Conservation (phyloP, 1,140 invertebrate genomes). For the Sipha flava region DNA sequence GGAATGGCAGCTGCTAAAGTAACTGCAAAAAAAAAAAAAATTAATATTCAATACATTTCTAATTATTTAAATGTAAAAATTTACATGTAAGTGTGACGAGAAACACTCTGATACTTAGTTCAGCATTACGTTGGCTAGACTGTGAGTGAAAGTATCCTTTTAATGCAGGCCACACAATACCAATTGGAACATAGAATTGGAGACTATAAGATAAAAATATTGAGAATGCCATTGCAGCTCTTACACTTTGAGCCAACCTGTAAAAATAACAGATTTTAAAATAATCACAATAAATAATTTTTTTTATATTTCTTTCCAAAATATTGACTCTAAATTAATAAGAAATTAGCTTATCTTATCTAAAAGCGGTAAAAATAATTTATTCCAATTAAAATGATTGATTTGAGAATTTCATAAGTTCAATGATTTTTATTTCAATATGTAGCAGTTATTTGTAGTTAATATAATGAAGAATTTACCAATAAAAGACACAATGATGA, state of each 20-base stretch:
- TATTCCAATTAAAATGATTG: too few relatives aligned
- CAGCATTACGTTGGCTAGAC: conserved; percentile 49
- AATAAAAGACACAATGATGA: too few relatives aligned
- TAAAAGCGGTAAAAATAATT: too few relatives aligned
- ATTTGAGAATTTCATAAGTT: too few relatives aligned
- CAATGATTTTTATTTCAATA: too few relatives aligned
- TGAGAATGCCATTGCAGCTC: conserved; percentile 71
- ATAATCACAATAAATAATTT: background rate
- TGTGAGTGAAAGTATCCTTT: conserved; percentile 34
- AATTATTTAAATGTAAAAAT: conserved; percentile 41
- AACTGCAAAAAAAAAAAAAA: conserved; percentile 50
- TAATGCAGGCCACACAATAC: conserved; percentile 62
- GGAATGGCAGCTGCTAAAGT: conserved; percentile 73
- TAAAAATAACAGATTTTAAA: conserved; percentile 35
- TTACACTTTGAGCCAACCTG: conserved; percentile 71
- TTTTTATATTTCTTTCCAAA: too few relatives aligned
- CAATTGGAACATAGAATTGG: conserved; percentile 87
- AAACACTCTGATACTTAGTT: conserved; percentile 58
- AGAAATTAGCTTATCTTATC: too few relatives aligned
- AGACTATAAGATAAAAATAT: conserved; percentile 82
- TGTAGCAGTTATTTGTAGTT: too few relatives aligned
- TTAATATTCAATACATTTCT: background rate
- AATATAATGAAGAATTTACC: too few relatives aligned
- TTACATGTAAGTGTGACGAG: conserved; percentile 74
- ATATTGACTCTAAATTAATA: too few relatives aligned